A percentile compares a stretch with the other conserved stretches of the same genome.
Conservation (phyloP, 2,888 invertebrate genomes). For the Pristionchus japonicus region DNA sequence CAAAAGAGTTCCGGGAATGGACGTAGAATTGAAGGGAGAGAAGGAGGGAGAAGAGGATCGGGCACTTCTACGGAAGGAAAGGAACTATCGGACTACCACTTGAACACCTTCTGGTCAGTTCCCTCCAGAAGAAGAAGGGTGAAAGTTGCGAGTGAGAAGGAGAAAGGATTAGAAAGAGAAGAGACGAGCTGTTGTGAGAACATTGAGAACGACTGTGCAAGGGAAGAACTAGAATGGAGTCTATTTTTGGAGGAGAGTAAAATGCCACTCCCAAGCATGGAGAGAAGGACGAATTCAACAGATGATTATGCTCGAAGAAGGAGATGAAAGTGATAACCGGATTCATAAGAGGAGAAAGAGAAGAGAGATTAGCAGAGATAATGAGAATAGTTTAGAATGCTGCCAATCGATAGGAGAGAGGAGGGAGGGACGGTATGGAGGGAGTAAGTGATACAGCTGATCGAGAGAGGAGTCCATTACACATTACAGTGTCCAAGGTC, state of each 20-base stretch:
- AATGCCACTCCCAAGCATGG: background rate
- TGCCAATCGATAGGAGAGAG: background rate
- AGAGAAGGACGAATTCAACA: background rate
- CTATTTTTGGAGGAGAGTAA: background rate
- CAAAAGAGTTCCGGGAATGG: background rate
- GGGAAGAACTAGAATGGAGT: background rate
- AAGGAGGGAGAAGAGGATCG: background rate
- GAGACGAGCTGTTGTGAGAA: background rate
- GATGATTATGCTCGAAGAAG: conserved; percentile 11
- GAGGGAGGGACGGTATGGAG: background rate
- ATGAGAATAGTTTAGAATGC: background rate
- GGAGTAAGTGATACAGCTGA: background rate
- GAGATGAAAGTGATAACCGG: conserved; percentile 10
- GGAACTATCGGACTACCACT: no score
- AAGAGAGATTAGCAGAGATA: conserved; percentile 24
- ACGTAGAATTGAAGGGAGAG: no score
- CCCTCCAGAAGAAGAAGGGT: background rate
- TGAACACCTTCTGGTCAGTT: background rate
- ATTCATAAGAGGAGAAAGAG: conserved; percentile 14
- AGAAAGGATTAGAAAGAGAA: background rate
- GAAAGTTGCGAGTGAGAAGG: background rate
- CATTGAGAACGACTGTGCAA: background rate
- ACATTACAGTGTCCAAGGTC: background rate
- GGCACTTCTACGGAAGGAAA: background rate
- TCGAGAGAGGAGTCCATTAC: background rate